phyloP scores from a whole-genome alignment of 2,113 vertebrate genomes.

The Microtus richardsoni region DNA sequence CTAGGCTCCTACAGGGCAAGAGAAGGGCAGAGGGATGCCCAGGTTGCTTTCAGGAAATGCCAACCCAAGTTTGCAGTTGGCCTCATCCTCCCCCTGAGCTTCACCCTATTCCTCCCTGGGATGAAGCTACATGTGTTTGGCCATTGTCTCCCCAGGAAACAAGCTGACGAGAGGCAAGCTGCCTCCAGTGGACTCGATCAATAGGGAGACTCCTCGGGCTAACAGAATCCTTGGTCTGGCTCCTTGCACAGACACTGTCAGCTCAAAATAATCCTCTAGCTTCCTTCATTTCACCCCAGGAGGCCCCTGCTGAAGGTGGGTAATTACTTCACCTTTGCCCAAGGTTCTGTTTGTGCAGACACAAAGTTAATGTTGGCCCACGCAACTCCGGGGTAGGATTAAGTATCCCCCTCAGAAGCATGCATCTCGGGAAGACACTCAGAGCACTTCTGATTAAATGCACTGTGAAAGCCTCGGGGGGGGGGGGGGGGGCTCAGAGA shows the following conservation, averaged over 20 bases:
- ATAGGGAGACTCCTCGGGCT: slow-evolving; percentile 15
- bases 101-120: background rate
- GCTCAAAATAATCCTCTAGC: slow-evolving; percentile 22
- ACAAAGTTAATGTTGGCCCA: slow-evolving; percentile 46
- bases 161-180: background rate
- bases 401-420: slow-evolving; percentile 44
- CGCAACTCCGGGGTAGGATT: slow-evolving; percentile 35
- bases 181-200: background rate
- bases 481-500: slow-evolving; percentile 58
- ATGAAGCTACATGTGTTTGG: too few species aligned
- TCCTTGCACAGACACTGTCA: background rate
- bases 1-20: slow-evolving; percentile 91
- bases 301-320: slow-evolving; percentile 44
- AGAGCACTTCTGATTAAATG: slow-evolving; percentile 68
- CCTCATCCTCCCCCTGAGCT: background rate
- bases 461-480: slow-evolving; percentile 57
- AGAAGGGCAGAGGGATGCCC: background rate
- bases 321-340: slow-evolving; percentile 56
- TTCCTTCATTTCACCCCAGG: slow-evolving; percentile 28
- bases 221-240: background rate
- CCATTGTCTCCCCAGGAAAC: background rate
- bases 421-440: slow-evolving; percentile 55
- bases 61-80: fast-evolving
- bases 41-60: background rate
- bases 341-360: slow-evolving; percentile 66